Conservation (phyloP, 2,113 vertebrate species). For the Campylorhamphus procurvoides region DNA sequence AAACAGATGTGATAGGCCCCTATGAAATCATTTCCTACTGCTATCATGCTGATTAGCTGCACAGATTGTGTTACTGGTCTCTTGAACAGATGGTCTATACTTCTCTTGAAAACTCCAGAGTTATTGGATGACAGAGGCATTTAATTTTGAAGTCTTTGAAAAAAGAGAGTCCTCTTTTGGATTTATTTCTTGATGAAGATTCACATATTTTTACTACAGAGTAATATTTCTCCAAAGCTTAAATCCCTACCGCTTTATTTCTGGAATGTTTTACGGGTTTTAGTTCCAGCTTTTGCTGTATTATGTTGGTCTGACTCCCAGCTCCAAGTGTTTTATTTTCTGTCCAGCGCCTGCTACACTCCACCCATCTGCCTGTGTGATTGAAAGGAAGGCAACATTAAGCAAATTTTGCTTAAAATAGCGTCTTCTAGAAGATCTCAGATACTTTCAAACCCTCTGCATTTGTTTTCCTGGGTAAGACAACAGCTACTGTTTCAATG, state of each 20-base stretch:
- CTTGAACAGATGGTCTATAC: conserved; percentile 13
- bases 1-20: not conserved
- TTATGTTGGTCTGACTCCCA: not conserved
- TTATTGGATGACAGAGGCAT: not conserved
- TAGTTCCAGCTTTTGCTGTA: not conserved
- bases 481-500: not conserved
- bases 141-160: not conserved
- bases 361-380: not conserved
- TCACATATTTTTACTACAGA: not conserved
- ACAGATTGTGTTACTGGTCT: not conserved
- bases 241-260: not conserved
- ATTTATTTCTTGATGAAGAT: conserved; percentile 6
- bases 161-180: not conserved
- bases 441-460: not conserved
- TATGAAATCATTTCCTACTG: conserved; percentile 15
- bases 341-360: not conserved
- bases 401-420: not conserved
- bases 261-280: not conserved
- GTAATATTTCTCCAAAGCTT: not conserved
- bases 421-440: not conserved
- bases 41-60: not conserved
- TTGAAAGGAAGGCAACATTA: not conserved
- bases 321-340: conserved; percentile 19
- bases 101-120: not conserved
- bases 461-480: not conserved